Evolutionary conservation across 2,113 vertebrate species (phyloP), one percentile per base, ranked within the genome.

Genomic region (Silurus asotus): DNA sequence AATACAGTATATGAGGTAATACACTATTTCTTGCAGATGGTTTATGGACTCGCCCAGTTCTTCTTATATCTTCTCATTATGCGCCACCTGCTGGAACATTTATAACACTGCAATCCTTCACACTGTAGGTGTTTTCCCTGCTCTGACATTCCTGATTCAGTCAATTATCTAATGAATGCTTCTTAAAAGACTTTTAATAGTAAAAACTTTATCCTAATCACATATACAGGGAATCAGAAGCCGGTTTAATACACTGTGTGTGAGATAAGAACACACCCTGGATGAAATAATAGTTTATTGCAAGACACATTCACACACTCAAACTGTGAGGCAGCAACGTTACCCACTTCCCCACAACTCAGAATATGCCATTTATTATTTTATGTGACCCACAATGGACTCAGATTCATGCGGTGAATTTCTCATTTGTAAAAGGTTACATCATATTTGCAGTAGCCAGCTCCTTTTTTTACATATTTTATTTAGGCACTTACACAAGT

Each of bases 401-500:
- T 74, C 37, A 49, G 1, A 17, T 72, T 49, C 20, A n/a, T 51
- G 49, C 20, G n/a, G 10, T 55, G 74, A 77, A 15, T 75, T 51
- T 20, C 0, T 23, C 0, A 77, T 37, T 61, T 61, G 28, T 61
- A 59, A 61, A 28, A 51, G 6, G 23, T 84, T 62, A 4, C 37
- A 48, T 59, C 20, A 56, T 17, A 70, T 49, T 74, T 59, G 23
- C 56, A 75, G 23, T 48, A 70, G 28, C 48, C 15, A 28, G 67
- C n/a, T 55, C 13, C 81, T 84, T 72, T 87, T 87, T 90, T 90
- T 15, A 4, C 14, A 82, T 94, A 28, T 86, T 95, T 95, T 95
- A 95, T 94, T 94, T 90, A 95, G 95, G 94, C 95, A 95, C 95
- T 95, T 95, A 92, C 94, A 94, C 88, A 94, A 93, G 89, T 91